Percentiles rank a stretch among this genome's conserved stretches.
Evolutionary conservation across 2,888 invertebrate genomes (phyloP).

Genomic region (Ormyrus pomaceus): DNA sequence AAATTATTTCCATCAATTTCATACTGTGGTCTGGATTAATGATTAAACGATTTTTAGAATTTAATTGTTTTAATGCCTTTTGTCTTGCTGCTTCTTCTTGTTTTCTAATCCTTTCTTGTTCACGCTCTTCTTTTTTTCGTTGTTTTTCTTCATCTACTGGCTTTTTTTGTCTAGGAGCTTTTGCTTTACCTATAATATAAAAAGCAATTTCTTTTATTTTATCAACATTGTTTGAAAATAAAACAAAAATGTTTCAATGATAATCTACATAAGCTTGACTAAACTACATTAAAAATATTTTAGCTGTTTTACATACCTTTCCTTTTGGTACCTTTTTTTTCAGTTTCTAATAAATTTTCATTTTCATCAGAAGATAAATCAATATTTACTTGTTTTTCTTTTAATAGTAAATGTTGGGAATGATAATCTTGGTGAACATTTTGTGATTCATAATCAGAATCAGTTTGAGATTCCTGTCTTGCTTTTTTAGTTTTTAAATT

Average conservation of each 20-base stretch:
- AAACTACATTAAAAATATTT: slow-evolving; percentile 1
- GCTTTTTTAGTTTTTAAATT: slow-evolving; percentile 6
- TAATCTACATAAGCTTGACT: not conserved
- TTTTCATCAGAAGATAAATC: slow-evolving; percentile 37
- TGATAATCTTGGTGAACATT: slow-evolving; percentile 53
- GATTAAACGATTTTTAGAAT: slow-evolving; percentile 61
- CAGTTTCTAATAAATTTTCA: not conserved
- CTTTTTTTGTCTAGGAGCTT: slow-evolving; percentile 16
- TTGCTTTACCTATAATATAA: slow-evolving; percentile 14
- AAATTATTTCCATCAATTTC: slow-evolving; percentile 65
- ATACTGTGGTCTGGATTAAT: slow-evolving; percentile 67
- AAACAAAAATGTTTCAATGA: not conserved
- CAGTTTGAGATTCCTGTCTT: slow-evolving; percentile 17
- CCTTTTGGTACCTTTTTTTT: slow-evolving; percentile 3
- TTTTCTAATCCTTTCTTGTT: slow-evolving; percentile 40
- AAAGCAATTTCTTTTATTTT: not conserved
- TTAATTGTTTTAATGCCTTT: slow-evolving; percentile 62
- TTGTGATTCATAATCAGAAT: slow-evolving; percentile 56
- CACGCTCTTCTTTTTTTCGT: slow-evolving; percentile 28
- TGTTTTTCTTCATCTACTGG: slow-evolving; percentile 28
- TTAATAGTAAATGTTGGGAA: not conserved
- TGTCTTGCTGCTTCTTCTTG: slow-evolving; percentile 56
- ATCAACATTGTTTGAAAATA: not conserved
- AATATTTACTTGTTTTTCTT: slow-evolving; percentile 14
- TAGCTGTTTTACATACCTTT: slow-evolving; percentile 18